Evolutionary conservation across 1,140 invertebrate genomes (phyloP).

Genomic region (Chrysomallon squamiferum): DNA sequence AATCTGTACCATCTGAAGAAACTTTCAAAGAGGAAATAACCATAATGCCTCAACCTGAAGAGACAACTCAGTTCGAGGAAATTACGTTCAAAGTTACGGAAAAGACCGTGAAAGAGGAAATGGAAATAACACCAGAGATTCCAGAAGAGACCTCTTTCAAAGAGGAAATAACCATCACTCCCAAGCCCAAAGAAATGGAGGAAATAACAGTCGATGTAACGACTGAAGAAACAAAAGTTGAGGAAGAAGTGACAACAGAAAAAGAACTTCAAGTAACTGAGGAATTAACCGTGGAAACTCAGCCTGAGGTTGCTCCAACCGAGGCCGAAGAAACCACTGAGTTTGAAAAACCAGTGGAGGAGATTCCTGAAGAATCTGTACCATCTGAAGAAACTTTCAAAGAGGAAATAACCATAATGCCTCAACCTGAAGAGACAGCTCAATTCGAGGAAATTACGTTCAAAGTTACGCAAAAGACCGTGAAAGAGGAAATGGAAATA

Average conservation of each 20-base stretch:
- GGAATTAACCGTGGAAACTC: too few species aligned
- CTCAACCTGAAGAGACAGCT: constrained; percentile 10
- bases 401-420: neutral
- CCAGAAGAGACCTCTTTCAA: too few species aligned
- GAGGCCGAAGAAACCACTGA: constrained; percentile 8
- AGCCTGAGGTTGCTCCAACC: neutral
- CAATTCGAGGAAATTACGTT: constrained; percentile 9
- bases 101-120: too few species aligned
- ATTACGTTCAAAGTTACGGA: too few species aligned
- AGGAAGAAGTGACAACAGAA: neutral
- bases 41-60: too few species aligned
- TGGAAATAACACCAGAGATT: too few species aligned
- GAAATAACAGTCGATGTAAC: neutral
- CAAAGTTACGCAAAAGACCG: constrained; percentile 12
- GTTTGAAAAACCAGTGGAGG: neutral
- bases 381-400: neutral
- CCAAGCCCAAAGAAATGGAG: neutral
- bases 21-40: too few species aligned
- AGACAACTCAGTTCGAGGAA: too few species aligned
- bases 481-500: too few species aligned
- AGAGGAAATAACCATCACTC: neutral
- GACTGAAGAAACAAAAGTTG: too few species aligned
- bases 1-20: too few species aligned
- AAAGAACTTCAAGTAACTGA: too few species aligned
- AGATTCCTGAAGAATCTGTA: constrained; percentile 7